phyloP scores from a whole-genome alignment of 2,797 vertebrate species.

The Argya squamiceps region DNA sequence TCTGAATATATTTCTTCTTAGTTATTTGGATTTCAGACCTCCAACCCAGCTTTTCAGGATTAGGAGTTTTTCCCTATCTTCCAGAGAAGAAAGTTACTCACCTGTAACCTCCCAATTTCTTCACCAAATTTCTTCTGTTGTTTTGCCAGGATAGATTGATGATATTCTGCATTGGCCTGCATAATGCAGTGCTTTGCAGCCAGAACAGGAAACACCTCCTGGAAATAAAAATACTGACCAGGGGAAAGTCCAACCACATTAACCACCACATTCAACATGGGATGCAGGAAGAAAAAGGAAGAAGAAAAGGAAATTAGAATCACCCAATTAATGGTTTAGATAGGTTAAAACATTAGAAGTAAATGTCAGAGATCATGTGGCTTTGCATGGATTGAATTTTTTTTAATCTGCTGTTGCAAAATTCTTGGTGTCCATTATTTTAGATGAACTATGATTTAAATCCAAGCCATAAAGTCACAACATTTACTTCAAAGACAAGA shows the following conservation, averaged over 20 bases:
- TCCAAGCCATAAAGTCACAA: conserved; percentile 54
- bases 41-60: neutral
- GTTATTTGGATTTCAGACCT: neutral
- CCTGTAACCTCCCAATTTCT: conserved; percentile 96
- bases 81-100: conserved; percentile 48
- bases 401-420: neutral
- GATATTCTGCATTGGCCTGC: conserved; percentile 95
- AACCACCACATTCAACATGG: conserved; percentile 86
- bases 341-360: conserved; percentile 70
- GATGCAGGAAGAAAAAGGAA: conserved; percentile 84
- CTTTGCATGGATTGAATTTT: conserved; percentile 34
- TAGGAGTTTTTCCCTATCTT: neutral
- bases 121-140: conserved; percentile 98
- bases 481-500: conserved; percentile 61
- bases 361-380: conserved; percentile 51
- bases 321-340: conserved; percentile 77
- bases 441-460: neutral
- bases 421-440: neutral
- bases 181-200: conserved; percentile 98
- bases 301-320: conserved; percentile 82
- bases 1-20: neutral
- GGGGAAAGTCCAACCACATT: conserved; percentile 89
- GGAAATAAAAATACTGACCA: conserved; percentile 99
- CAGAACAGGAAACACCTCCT: conserved; percentile 97
- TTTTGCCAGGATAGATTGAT: conserved; percentile 92